These are phyloP conservation scores for Amphiura filiformis DNA, from an alignment of 35 echinoderm and acorn worm genomes.

Conservation along the genomic window DNA sequence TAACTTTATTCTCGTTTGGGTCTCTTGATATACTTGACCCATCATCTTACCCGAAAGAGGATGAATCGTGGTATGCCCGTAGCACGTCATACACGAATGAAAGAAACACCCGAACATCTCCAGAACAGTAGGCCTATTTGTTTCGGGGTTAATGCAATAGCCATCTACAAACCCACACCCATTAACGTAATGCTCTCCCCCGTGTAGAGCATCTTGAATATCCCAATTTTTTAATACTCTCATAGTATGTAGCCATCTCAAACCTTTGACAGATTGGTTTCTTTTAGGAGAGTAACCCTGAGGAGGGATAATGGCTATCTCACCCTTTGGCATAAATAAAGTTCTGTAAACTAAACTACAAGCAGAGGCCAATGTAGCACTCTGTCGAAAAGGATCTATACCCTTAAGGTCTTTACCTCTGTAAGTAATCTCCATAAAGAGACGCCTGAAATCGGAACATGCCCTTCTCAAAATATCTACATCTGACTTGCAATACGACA, in stretches of 20 bases:
- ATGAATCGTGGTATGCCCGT: not conserved
- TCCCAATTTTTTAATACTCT: not conserved
- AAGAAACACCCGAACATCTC: slow-evolving; percentile 42
- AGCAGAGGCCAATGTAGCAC: slow-evolving; percentile 63
- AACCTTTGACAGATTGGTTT: slow-evolving; percentile 21
- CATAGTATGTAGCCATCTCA: slow-evolving; percentile 17
- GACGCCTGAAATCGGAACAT: slow-evolving; percentile 38
- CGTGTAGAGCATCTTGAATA: slow-evolving; percentile 53
- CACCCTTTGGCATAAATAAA: slow-evolving; percentile 19
- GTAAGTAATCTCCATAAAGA: slow-evolving; percentile 23
- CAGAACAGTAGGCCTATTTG: slow-evolving; percentile 1
- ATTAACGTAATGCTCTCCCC: slow-evolving; percentile 17
- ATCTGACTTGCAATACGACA: slow-evolving; percentile 41
- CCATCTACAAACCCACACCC: slow-evolving; percentile 28
- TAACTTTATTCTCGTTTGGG: not conserved
- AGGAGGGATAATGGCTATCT: slow-evolving; percentile 38
- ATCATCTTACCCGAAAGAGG: not conserved
- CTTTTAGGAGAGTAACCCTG: not conserved
- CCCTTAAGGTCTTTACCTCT: not conserved
- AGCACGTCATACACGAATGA: slow-evolving; percentile 57
- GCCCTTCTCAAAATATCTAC: slow-evolving; percentile 50
- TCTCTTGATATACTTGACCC: slow-evolving; percentile 16
- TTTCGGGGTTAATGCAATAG: not conserved
- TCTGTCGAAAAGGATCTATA: slow-evolving; percentile 51
- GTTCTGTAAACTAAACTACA: slow-evolving; percentile 63